Evolutionary conservation across 2,888 invertebrate species (phyloP).

Genomic region (Gibbula magus): DNA sequence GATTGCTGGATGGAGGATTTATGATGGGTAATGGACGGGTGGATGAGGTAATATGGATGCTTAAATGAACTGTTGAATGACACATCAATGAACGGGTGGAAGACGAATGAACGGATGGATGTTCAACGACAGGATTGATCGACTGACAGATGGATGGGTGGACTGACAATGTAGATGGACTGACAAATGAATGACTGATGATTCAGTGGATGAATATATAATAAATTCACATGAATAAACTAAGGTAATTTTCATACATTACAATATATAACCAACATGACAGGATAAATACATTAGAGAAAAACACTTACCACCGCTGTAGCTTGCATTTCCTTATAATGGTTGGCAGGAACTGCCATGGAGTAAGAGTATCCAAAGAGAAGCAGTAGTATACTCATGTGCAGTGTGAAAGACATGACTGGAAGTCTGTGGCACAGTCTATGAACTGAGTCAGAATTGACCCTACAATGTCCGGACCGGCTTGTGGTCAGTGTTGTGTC

Average conservation of each 20-base stretch:
- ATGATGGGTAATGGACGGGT: background rate
- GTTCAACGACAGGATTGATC: too few species aligned
- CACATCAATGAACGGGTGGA: too few species aligned
- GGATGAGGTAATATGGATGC: too few species aligned
- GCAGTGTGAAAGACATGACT: background rate
- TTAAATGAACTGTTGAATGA: too few species aligned
- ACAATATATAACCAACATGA: too few species aligned
- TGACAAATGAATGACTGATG: too few species aligned
- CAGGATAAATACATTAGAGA: too few species aligned
- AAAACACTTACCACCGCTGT: conserved; percentile 14
- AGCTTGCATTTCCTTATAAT: conserved; percentile 1
- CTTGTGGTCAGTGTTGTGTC: background rate
- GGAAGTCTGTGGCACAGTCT: background rate
- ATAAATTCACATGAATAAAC: too few species aligned
- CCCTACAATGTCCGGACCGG: background rate
- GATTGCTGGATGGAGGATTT: background rate
- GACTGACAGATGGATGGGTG: too few species aligned
- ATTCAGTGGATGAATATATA: too few species aligned
- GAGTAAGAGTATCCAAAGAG: conserved; percentile 21
- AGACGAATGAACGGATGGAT: background rate
- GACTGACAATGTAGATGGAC: too few species aligned
- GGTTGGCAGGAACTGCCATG: background rate
- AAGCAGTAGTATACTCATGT: background rate
- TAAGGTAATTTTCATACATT: too few species aligned
- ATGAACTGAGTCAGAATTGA: background rate